Base-by-base conservation (phyloP, 2,113 vertebrate species). In the Casuarius casuarius region DNA sequence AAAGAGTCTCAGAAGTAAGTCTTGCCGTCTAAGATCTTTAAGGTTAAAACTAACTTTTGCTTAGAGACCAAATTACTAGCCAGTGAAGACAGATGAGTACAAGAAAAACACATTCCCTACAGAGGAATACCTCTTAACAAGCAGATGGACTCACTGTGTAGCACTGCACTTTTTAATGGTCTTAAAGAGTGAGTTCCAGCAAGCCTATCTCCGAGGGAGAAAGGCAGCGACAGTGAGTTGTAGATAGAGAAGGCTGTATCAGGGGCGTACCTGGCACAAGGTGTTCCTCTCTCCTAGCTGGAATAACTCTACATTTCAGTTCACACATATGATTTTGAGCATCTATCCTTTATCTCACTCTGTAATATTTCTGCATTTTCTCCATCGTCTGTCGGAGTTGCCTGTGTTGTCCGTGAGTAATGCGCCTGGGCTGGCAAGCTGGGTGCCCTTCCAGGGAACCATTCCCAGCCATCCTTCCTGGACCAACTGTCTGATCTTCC, bases 401-500 rank as follows among this genome's bases (percentile, higher is more conserved):
- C 29, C 75, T 92, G n/a, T 48, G 20, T 31, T 66, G 48, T 38
- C 59, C 0, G 0, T 19, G 5, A 82, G 58, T n/a, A 87, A 73
- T 17, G 46, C 5, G 31, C 85, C 89, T 48, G 82, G 67, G 58
- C 75, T 93, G 82, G 68, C 78, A 80, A 67, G 35, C 21, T 85
- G 40, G 72, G 31, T 80, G 56, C 65, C 22, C 85, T 92, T 88
- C 59, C 63, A 93, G 68, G 88, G 72, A 95, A 68, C 49, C 2
- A 0, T 48, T 94, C 73, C 49, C 28, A 89, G 74, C 40, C n/a
- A 51, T 78, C 66, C 52, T 19, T 96, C 67, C 82, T 95, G 88
- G 54, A 90, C 25, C 49, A 88, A 19, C 33, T 67, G 42, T 75
- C 46, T 90, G 38, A 88, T 89, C 68, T 92, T 90, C 85, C 76